A percentile compares a stretch with the other conserved stretches of the same genome.
Conservation (phyloP, 23 tunicate genomes). For the Styela plicata region DNA sequence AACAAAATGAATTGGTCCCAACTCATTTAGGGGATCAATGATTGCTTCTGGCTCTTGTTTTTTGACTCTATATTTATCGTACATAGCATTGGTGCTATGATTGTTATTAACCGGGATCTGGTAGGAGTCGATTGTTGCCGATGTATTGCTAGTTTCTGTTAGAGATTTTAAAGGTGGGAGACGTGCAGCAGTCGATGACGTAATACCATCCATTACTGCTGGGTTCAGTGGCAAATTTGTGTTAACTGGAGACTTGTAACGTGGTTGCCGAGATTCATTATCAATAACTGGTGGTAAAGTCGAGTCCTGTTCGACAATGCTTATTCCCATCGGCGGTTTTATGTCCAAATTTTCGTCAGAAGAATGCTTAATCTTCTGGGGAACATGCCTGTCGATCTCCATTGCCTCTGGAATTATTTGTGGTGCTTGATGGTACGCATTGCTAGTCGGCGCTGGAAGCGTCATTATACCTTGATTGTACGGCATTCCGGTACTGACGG, state of each 20-base stretch:
- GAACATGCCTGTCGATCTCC: not conserved
- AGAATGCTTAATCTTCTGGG: not conserved
- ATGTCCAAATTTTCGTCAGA: not conserved
- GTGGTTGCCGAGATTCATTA: not conserved
- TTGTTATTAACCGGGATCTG: not conserved
- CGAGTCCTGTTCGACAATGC: not conserved
- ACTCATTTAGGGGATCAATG: constrained; percentile 2
- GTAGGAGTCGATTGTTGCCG: not conserved
- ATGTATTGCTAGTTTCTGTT: not conserved
- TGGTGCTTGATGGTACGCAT: not conserved
- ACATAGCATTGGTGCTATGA: not conserved
- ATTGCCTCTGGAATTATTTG: not conserved
- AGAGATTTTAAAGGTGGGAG: not conserved
- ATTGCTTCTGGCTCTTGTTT: constrained; percentile 9
- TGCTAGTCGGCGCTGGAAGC: not conserved
- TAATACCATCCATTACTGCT: not conserved
- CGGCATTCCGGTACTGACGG: not conserved
- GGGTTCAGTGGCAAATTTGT: not conserved
- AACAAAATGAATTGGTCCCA: constrained; percentile 27
- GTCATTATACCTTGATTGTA: not conserved
- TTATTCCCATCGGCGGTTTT: not conserved
- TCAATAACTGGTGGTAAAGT: not conserved
- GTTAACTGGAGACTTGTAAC: not conserved
- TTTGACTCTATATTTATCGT: constrained; percentile 10
- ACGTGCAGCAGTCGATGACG: not conserved